These are phyloP conservation scores for Pelosia muscerda DNA, from an alignment of 2,888 invertebrate genomes.

Conservation along the genomic window DNA sequence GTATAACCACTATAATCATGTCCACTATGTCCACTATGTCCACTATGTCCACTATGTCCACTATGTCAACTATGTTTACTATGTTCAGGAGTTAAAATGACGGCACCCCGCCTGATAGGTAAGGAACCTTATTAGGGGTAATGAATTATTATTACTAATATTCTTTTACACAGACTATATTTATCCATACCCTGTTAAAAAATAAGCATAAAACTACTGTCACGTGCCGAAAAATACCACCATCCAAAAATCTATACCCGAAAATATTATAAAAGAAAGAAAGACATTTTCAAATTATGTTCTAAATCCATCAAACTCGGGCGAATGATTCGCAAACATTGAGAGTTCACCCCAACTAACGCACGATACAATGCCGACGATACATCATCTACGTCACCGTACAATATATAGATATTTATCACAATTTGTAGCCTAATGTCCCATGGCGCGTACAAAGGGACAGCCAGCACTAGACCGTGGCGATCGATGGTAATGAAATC, in stretches of 20 bases:
- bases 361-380: constrained; percentile 45
- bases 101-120: too few relatives aligned
- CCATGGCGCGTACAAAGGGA: constrained; percentile 65
- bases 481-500: constrained; percentile 54
- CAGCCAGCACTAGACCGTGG: constrained; percentile 57
- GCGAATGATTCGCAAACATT: constrained; percentile 46
- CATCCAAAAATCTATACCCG: neutral
- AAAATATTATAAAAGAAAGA: neutral
- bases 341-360: constrained; percentile 46
- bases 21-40: too few relatives aligned
- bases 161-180: too few relatives aligned
- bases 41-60: too few relatives aligned
- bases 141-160: too few relatives aligned
- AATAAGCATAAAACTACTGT: neutral
- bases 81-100: too few relatives aligned
- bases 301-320: constrained; percentile 48
- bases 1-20: too few relatives aligned
- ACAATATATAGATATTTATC: constrained; percentile 64
- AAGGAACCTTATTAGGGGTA: too few relatives aligned
- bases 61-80: too few relatives aligned
- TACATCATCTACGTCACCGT: constrained; percentile 52
- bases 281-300: constrained; percentile 24
- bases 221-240: neutral
- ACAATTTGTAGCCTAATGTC: constrained; percentile 72
- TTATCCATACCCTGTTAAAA: neutral